Conservation (phyloP, 2,113 vertebrate species). For the Corynorhinus townsendii region DNA sequence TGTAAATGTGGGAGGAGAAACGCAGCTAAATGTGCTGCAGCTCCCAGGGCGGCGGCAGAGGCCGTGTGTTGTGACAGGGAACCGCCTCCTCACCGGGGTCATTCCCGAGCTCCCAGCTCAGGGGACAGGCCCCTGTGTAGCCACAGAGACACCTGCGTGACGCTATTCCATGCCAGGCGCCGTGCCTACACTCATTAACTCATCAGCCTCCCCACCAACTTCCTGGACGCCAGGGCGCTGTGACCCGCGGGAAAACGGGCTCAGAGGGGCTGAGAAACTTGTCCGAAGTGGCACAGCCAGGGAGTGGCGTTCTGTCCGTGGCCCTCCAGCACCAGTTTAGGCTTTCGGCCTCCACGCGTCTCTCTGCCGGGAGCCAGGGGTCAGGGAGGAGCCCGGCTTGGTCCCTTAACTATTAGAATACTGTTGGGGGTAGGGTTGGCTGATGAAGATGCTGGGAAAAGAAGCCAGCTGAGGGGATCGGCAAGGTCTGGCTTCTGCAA, state of each 20-base stretch:
- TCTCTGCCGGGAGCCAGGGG: neutral
- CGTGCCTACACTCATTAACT: fast-evolving
- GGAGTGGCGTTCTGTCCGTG: neutral
- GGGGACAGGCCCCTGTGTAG: fast-evolving
- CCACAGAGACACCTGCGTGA: fast-evolving
- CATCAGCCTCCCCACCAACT: fast-evolving
- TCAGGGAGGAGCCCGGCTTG: neutral
- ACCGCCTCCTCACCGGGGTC: too few species aligned
- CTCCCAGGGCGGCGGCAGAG: fast-evolving
- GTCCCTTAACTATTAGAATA: neutral
- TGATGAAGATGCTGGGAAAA: neutral
- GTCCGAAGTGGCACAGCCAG: neutral
- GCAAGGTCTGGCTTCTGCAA: neutral
- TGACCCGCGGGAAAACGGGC: neutral
- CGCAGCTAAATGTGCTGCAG: neutral
- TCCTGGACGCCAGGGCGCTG: too few species aligned
- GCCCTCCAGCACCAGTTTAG: neutral
- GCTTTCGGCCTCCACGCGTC: neutral
- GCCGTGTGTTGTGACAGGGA: neutral
- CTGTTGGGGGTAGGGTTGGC: neutral
- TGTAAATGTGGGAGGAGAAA: neutral
- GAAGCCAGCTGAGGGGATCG: fast-evolving
- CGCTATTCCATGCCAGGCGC: fast-evolving
- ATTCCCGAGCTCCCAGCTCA: neutral
- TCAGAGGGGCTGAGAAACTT: neutral